Conservation (phyloP, 2,797 vertebrate genomes). For the Spheniscus humboldti region DNA sequence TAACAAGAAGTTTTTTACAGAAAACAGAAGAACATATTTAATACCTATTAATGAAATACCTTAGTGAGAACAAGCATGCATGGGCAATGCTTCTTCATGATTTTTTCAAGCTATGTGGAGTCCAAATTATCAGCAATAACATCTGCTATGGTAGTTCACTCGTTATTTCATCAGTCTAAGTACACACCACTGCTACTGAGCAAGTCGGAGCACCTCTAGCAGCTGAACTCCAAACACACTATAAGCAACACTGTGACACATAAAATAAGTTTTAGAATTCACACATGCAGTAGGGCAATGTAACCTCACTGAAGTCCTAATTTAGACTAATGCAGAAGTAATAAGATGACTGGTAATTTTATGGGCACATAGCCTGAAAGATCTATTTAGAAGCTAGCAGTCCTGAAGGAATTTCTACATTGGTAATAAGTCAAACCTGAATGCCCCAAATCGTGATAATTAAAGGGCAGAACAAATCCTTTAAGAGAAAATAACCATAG, state of each 20-base stretch:
- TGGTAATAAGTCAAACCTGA: background rate
- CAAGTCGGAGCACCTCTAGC: background rate
- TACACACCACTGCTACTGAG: background rate
- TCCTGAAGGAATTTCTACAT: background rate
- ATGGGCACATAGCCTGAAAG: background rate
- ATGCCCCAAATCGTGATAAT: background rate
- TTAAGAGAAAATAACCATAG: conserved; percentile 21
- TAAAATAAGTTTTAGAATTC: background rate
- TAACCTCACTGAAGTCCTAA: background rate
- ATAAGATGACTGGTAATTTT: background rate
- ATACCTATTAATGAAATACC: background rate
- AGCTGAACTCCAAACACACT: background rate
- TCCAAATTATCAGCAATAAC: background rate
- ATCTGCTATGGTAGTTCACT: background rate
- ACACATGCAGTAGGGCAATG: background rate
- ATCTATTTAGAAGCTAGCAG: background rate
- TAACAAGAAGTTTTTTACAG: background rate
- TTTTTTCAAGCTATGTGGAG: background rate
- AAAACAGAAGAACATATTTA: background rate
- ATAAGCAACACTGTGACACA: background rate
- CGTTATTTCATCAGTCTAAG: background rate
- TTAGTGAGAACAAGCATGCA: background rate
- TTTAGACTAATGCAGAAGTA: background rate
- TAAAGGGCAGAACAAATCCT: conserved; percentile 18
- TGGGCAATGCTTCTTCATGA: rapidly evolving